These are phyloP conservation scores for Bufotes viridis DNA, from an alignment of 2,797 vertebrate species.

Conservation along the genomic window DNA sequence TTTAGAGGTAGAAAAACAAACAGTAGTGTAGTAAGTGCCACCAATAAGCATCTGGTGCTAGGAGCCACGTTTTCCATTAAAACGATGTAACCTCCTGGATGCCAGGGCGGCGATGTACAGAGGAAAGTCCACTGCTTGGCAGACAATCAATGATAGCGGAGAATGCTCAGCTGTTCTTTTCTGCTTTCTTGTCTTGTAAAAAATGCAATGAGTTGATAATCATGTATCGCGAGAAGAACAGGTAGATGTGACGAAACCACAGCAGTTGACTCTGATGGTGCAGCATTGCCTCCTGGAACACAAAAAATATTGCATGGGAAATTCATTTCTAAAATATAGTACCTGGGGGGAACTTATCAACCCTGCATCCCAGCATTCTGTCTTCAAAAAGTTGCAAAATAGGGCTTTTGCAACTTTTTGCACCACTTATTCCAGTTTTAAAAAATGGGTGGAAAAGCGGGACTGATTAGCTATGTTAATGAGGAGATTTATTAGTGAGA, in stretches of 20 bases:
- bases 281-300: conserved; percentile 86
- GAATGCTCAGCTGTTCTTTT: conserved; percentile 15
- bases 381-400: too few species aligned
- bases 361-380: too few species aligned
- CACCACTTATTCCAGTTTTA: too few species aligned
- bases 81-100: background rate
- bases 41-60: background rate
- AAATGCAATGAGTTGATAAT: conserved; percentile 86
- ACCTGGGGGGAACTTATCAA: too few species aligned
- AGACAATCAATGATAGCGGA: too few species aligned
- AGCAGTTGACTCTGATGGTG: conserved; percentile 89
- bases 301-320: conserved; percentile 13
- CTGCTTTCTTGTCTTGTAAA: conserved; percentile 71
- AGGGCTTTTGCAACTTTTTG: too few species aligned
- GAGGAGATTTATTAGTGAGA: too few species aligned
- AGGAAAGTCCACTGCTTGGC: too few species aligned
- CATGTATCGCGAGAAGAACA: conserved; percentile 91
- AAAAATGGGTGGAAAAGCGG: too few species aligned
- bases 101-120: background rate
- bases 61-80: too few species aligned
- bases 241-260: conserved; percentile 90
- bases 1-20: background rate
- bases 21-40: background rate
- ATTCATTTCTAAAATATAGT: too few species aligned
- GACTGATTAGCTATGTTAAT: too few species aligned